Base-by-base conservation (phyloP, 2,797 vertebrate species). In the Takifugu rubripes region DNA sequence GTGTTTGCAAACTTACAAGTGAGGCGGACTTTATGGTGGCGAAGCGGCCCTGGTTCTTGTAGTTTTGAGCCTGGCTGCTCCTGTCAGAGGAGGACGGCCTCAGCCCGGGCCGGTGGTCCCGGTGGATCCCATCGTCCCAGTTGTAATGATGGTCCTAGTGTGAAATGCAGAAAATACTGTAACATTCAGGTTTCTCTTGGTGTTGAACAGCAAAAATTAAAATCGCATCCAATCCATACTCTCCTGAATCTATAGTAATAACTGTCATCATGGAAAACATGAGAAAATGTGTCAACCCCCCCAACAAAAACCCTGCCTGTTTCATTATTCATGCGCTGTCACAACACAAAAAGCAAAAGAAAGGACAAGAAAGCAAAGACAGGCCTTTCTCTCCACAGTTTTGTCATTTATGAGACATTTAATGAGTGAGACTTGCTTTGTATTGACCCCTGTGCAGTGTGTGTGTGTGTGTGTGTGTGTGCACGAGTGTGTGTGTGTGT, bases 21-120 rank as follows among this genome's bases (percentile, higher is more conserved):
- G 96, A 99, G 71, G 97, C 97, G 64, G 97, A 98, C 91, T 97
- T 98, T 87, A 99, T 98, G 87, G 97, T 99, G 87, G 97, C 95
- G 84, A 99, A 98, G 87, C 94, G 94, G 81, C 96, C 93, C 77
- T 95, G 92, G 93, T 93, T 96, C 92, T 94, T 94, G 91, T 96
- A 98, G 92, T 94, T 95, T 81, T 94, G 94, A 86, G 92, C 91
- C 90, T 93, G 94, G 68, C 87, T 94, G 82, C 82, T 94, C 86
- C 93, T 92, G 89, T 97, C 94, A 26, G 93, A 94, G 72, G 93
- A 92, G 72, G 93, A 90, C 72, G 92, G 93, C 80, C 92, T 91
- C 83, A 91, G 91, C 82, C 96, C 96, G 74, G 94, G 92, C 85
- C 92, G 91, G 89, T 90, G 92, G 90, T 96, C 95, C 88, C 94